Percentiles rank a stretch among this genome's conserved stretches.
Conservation (phyloP, 2,888 invertebrate genomes). For the Entomobrya multifasciata region DNA sequence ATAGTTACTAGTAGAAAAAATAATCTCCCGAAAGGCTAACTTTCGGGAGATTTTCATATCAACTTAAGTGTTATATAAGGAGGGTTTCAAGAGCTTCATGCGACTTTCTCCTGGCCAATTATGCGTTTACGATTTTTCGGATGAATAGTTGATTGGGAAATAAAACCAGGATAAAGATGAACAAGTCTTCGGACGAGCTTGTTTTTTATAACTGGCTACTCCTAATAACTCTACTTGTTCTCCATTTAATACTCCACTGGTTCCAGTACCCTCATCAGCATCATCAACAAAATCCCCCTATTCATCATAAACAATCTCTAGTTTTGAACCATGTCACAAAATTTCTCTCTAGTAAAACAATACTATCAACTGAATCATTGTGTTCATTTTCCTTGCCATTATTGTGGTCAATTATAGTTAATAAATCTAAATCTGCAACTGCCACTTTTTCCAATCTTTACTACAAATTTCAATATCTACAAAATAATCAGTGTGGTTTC, state of each 20-base stretch:
- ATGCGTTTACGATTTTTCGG: too few relatives aligned
- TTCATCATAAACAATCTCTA: not conserved
- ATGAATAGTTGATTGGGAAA: not conserved
- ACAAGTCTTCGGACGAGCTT: slow-evolving; percentile 44
- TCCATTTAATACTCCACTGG: not conserved
- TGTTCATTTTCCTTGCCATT: not conserved
- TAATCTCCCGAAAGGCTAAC: too few relatives aligned
- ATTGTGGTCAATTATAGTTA: not conserved
- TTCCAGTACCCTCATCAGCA: not conserved
- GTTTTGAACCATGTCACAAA: not conserved
- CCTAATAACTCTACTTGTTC: not conserved
- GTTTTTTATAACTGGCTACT: slow-evolving; percentile 28
- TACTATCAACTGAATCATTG: not conserved
- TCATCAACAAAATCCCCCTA: not conserved
- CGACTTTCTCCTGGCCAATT: too few relatives aligned
- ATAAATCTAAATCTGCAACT: not conserved
- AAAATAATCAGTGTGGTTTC: slow-evolving; percentile 36
- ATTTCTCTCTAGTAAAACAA: not conserved
- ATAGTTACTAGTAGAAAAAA: too few relatives aligned
- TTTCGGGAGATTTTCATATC: too few relatives aligned
- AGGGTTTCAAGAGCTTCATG: too few relatives aligned
- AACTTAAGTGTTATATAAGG: too few relatives aligned
- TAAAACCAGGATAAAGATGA: slow-evolving; percentile 26
- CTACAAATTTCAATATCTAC: slow-evolving; percentile 2
- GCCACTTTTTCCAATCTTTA: not conserved